Conservation (phyloP, 2,888 invertebrate species). For the Hydraecia micacea region DNA sequence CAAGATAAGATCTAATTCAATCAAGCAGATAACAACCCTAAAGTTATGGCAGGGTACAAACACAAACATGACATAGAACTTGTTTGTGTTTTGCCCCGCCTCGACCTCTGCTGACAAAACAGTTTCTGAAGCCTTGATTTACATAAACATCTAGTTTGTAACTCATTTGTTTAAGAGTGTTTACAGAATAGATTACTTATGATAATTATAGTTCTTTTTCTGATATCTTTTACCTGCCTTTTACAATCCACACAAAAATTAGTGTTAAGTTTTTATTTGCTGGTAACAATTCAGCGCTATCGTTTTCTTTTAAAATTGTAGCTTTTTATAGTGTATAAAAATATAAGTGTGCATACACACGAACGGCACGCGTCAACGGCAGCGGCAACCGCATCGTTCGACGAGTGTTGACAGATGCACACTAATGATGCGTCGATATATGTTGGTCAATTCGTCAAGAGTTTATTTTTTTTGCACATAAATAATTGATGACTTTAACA, state of each 20-base stretch:
- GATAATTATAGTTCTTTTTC: background rate
- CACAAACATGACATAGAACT: conserved; percentile 11
- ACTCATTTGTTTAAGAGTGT: background rate
- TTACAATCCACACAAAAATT: background rate
- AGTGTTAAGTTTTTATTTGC: background rate
- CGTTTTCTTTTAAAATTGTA: background rate
- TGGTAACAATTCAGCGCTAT: background rate
- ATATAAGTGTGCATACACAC: no score
- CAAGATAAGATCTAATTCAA: conserved; percentile 40
- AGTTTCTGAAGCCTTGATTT: conserved; percentile 16
- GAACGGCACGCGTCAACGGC: no score
- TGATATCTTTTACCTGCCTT: background rate
- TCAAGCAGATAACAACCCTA: conserved; percentile 32
- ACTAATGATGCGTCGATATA: background rate
- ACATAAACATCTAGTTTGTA: background rate
- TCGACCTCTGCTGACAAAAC: conserved; percentile 20
- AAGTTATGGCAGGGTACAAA: conserved; percentile 26
- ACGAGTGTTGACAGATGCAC: no score
- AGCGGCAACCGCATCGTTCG: no score
- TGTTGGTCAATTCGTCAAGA: background rate
- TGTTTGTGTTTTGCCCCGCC: conserved; percentile 28
- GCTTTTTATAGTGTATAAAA: no score
- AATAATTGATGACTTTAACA: background rate
- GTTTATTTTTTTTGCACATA: background rate
- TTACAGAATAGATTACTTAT: background rate